Evolutionary conservation across 2,113 vertebrate genomes (phyloP), one percentile per base, ranked within the genome.

Genomic region (Thalassarche chlororhynchos): DNA sequence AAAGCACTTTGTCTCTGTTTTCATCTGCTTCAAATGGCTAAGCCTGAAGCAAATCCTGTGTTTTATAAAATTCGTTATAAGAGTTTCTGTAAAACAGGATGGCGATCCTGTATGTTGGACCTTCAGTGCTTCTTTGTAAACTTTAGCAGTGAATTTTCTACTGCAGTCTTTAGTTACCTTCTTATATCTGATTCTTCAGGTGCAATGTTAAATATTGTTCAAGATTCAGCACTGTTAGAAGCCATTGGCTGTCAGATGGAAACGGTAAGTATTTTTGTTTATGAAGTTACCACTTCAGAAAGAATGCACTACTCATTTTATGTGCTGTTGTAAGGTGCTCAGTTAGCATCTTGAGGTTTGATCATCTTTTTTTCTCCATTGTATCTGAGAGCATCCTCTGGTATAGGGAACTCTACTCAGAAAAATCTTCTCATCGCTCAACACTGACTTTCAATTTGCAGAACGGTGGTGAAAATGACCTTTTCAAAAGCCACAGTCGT

Each of bases 171-270:
- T 61, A 70, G 42, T 94, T 77, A 96, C 49, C 40, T 55, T 81
- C 71, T 94, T 84, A 3, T 90, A 2, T 97, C 77, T 87, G 62
- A n/a, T 97, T 32, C 94, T 96, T 42, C 90, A 99, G 99, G 99
- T 97, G 99, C 99, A 60, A 99, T 99, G 99, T 97, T 99, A 95
- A 99, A 99, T 97, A 99, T 99, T 90, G 99, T 99, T 94, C 99
- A 99, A 96, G 99, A 99, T 97, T 99, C 99, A 26, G 99, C 99
- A 29, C 98, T 99, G 84, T 95, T 99, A 69, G 99, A 99, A 98
- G 99, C 99, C 91, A 99, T 99, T 91, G 99, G 99, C 80, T 98
- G 99, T 92, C 99, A 99, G 95, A 99, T 99, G 92, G 99, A 99
- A 98, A 99, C 97, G 5, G 99, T 99, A 98, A 98, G 99, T 94